Evolutionary conservation across 2,113 vertebrate genomes (phyloP).

Genomic region (Psettodes erumei): DNA sequence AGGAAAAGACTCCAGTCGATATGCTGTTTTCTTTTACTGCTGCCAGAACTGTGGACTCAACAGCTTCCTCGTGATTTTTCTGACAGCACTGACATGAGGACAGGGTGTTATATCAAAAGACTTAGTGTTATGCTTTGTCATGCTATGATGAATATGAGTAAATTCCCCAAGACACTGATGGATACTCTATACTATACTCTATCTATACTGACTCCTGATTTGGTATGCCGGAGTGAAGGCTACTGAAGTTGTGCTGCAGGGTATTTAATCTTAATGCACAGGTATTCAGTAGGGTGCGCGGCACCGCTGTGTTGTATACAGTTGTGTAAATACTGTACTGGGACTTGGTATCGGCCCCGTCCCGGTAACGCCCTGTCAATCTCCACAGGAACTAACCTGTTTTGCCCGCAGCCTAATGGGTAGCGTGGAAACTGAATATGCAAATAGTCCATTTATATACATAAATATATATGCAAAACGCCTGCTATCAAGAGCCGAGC

Average conservation of each 20-base stretch:
- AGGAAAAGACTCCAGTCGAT: background rate
- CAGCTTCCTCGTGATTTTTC: no score
- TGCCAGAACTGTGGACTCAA: no score
- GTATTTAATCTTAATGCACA: background rate
- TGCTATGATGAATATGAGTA: background rate
- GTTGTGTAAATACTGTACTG: background rate
- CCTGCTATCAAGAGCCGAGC: background rate
- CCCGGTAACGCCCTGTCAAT: background rate
- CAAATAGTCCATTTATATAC: constrained; percentile 24
- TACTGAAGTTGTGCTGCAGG: background rate
- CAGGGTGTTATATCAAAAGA: background rate
- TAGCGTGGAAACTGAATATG: constrained; percentile 25
- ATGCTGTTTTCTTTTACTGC: no score
- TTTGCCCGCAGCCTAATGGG: constrained; percentile 2
- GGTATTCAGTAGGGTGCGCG: background rate
- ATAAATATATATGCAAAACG: constrained; percentile 39
- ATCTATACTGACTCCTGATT: background rate
- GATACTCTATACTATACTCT: background rate
- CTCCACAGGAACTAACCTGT: constrained; percentile 9
- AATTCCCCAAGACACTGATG: background rate
- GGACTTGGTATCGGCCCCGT: no score
- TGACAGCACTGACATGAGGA: no score
- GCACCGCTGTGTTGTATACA: background rate
- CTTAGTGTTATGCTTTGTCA: background rate
- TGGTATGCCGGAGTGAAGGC: background rate